Conservation (phyloP, 2,113 vertebrate genomes). For the Potamarius usumacintae region DNA sequence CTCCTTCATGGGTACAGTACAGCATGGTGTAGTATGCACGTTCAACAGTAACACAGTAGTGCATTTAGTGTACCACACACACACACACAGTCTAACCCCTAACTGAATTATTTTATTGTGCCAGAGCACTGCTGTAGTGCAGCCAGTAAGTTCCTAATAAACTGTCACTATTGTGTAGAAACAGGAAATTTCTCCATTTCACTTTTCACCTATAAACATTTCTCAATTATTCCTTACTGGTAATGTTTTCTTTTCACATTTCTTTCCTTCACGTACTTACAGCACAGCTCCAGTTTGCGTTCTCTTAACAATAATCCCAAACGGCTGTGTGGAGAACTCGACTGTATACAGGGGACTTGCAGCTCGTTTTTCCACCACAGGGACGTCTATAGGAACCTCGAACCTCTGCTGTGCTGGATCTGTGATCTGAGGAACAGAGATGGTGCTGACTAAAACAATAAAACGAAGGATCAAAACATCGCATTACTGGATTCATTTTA, state of each 20-base stretch:
- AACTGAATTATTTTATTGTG: no score
- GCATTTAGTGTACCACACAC: no score
- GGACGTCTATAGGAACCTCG: constrained; percentile 78
- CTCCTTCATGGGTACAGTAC: no score
- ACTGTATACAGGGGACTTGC: constrained; percentile 71
- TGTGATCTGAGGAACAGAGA: constrained; percentile 68
- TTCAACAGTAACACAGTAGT: no score
- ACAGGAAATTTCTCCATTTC: not conserved
- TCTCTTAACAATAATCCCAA: constrained; percentile 75
- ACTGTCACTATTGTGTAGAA: not conserved
- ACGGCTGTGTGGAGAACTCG: constrained; percentile 75
- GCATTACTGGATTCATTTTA: no score
- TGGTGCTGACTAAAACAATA: not conserved
- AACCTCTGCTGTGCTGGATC: constrained; percentile 74
- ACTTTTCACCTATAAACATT: not conserved
- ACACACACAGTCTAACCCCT: no score
- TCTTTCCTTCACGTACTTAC: constrained; percentile 60
- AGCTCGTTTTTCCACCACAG: constrained; percentile 65
- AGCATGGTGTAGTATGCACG: no score
- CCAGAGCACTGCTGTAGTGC: not conserved
- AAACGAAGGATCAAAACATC: not conserved
- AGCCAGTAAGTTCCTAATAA: not conserved
- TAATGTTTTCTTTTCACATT: not conserved
- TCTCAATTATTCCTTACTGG: not conserved
- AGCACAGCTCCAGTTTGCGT: constrained; percentile 66